These are phyloP conservation scores for Artemia franciscana DNA, from an alignment of 1,140 invertebrate species.

Conservation along the genomic window DNA sequence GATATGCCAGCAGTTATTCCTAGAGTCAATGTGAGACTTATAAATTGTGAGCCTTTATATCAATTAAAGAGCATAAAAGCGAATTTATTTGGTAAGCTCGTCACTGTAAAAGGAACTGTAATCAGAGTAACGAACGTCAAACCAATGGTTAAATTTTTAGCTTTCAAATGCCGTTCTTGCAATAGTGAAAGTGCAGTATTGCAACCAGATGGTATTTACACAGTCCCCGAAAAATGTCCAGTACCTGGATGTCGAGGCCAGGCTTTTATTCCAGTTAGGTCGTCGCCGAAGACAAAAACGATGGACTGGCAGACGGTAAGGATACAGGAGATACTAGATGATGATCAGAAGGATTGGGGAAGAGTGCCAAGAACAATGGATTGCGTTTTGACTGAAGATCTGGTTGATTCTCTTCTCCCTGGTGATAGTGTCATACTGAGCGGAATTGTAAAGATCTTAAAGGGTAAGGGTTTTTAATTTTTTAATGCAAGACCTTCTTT, in stretches of 20 bases:
- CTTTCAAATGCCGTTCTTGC: slow-evolving; percentile 53
- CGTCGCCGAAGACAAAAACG: slow-evolving; percentile 42
- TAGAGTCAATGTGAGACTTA: slow-evolving; percentile 3
- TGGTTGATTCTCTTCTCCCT: slow-evolving; percentile 62
- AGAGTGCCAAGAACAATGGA: slow-evolving; percentile 63
- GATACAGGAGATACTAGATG: slow-evolving; percentile 41
- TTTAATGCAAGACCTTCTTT: no score
- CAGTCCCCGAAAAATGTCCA: slow-evolving; percentile 28
- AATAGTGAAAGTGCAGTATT: slow-evolving; percentile 29
- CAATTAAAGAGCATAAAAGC: slow-evolving; percentile 7
- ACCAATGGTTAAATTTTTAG: slow-evolving; percentile 44
- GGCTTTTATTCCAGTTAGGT: slow-evolving; percentile 37
- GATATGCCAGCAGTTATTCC: slow-evolving; percentile 1
- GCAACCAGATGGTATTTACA: slow-evolving; percentile 34
- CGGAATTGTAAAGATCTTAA: slow-evolving; percentile 49
- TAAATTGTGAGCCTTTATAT: slow-evolving; percentile 4
- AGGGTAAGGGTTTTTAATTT: no score
- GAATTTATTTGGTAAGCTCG: slow-evolving; percentile 40
- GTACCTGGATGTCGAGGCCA: slow-evolving; percentile 27
- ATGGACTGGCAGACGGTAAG: slow-evolving; percentile 53
- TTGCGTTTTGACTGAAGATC: slow-evolving; percentile 58
- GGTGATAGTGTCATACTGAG: slow-evolving; percentile 69
- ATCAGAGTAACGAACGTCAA: slow-evolving; percentile 52
- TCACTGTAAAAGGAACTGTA: slow-evolving; percentile 61
- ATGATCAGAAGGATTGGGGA: slow-evolving; percentile 41